Conservation (phyloP, 2,797 vertebrate genomes). For the Oreochromis grahami region DNA sequence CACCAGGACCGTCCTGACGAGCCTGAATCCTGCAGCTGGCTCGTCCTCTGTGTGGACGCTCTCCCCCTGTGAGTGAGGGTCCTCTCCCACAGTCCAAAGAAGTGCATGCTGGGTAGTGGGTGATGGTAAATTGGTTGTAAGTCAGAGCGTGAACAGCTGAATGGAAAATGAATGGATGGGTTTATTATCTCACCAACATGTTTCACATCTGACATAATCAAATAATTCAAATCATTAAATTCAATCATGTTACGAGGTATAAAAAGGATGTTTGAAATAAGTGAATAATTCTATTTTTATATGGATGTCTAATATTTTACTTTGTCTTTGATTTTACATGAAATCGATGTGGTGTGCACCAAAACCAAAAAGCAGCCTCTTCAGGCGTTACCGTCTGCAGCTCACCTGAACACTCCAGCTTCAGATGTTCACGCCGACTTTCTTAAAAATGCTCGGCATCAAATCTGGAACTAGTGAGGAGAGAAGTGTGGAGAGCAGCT, state of each 20-base stretch:
- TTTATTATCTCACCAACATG: neutral
- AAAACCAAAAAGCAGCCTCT: neutral
- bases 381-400: neutral
- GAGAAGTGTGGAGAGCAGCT: neutral
- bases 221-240: neutral
- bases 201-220: neutral
- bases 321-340: neutral
- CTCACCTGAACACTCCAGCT: neutral
- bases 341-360: neutral
- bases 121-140: neutral
- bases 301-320: neutral
- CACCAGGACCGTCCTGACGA: too few species aligned
- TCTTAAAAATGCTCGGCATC: constrained; percentile 1
- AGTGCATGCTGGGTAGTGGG: neutral
- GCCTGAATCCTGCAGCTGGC: neutral
- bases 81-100: neutral
- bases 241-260: neutral
- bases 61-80: neutral
- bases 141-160: neutral
- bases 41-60: accelerated
- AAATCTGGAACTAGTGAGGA: neutral
- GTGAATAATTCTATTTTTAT: neutral
- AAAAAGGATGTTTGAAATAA: neutral
- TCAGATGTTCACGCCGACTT: constrained; percentile 1
- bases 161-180: neutral